Base-by-base conservation (phyloP, 2,113 vertebrate species). In the Cyphomyrus plagiostoma region DNA sequence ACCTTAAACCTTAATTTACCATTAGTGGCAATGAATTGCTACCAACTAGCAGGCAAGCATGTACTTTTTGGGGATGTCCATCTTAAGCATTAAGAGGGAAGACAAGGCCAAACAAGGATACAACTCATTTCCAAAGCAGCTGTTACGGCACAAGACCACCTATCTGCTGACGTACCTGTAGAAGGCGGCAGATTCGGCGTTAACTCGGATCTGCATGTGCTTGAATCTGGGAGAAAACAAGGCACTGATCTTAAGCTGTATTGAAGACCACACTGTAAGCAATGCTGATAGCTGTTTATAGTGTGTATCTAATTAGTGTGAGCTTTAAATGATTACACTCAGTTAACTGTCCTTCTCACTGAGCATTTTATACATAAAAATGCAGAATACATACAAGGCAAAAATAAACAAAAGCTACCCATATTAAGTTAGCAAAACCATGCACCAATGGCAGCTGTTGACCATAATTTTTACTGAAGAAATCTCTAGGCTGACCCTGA, bases 161-260 rank as follows among this genome's bases (percentile, higher is more conserved):
- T 19, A 15, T 7, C 74, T 11, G 35, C 30, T 35, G 45, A 89
- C 95, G 94, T 89, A 98, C 98, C 98, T 97, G 96, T 97, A 98
- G 93, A 99, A 99, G 89, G 98, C 98, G 45, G 97, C 98, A 77
- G 98, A 96, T 91, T 99, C 98, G 0, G 98, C 98, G 46, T 98
- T 97, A 91, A 99, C 97, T 52, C 98, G 96, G 91, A 99, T 97
- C 94, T 99, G 98, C 97, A 99, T 97, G 91, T 99, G 98, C 90
- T 99, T 99, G 95, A 99, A 99, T 93, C 98, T 99, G 93, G 10
- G 85, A 90, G 89, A 91, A 90, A n/a, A 39, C 19, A 80, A 23
- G 30, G 9, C 19, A 89, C 26, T 35, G n/a, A 53, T n/a, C 9
- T 17, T 48, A 86, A 39, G 6, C 4, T 2, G 3, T 17, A 19